Percentiles rank a stretch among this genome's conserved stretches.
Conservation (phyloP, 2,888 invertebrate genomes). For the Watsonalla binaria region DNA sequence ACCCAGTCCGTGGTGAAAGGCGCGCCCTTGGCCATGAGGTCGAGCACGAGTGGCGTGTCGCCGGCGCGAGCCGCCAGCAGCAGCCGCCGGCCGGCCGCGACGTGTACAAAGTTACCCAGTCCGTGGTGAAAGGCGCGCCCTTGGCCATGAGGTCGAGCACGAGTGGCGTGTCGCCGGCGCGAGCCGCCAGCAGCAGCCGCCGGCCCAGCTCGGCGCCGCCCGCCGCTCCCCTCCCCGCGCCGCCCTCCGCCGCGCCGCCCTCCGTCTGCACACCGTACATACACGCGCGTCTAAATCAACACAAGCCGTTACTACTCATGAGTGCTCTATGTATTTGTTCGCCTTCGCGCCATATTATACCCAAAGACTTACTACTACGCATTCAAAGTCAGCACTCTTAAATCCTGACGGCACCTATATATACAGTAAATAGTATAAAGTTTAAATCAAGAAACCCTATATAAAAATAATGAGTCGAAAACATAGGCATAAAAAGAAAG, state of each 20-base stretch:
- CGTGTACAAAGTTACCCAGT: conserved; percentile 83
- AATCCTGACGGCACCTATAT: too few relatives aligned
- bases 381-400: too few relatives aligned
- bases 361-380: too few relatives aligned
- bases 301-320: too few relatives aligned
- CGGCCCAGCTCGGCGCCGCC: conserved; percentile 89
- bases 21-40: conserved; percentile 90
- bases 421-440: too few relatives aligned
- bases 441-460: too few relatives aligned
- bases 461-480: too few relatives aligned
- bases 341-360: too few relatives aligned
- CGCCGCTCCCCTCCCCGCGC: conserved; percentile 19
- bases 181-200: conserved; percentile 87
- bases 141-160: conserved; percentile 88
- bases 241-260: conserved; percentile 5
- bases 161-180: conserved; percentile 86
- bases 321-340: too few relatives aligned
- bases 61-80: conserved; percentile 89
- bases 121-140: conserved; percentile 95
- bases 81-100: conserved; percentile 55
- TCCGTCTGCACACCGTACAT: conserved; percentile 9
- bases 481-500: too few relatives aligned
- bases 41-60: conserved; percentile 85
- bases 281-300: background rate
- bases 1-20: conserved; percentile 97